phyloP scores from a whole-genome alignment of 2,888 invertebrate species.

The Galerucella nymphaeae region DNA sequence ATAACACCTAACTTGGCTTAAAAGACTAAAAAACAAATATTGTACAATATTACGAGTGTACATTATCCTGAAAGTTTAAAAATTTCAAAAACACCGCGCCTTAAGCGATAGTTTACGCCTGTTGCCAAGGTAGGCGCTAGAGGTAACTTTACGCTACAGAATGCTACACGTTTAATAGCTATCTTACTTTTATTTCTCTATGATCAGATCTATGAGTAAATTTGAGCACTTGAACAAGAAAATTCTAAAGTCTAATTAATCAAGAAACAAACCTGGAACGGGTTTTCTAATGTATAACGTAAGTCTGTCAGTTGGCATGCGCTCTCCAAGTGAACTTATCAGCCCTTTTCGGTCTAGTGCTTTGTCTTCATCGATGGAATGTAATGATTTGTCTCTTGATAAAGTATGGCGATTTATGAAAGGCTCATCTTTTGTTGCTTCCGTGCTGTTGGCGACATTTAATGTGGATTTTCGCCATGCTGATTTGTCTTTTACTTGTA shows the following conservation, averaged over 20 bases:
- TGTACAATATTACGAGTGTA: too few relatives aligned
- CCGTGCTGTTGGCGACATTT: constrained; percentile 72
- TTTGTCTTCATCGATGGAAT: constrained; percentile 68
- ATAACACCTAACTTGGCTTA: neutral
- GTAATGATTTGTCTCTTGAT: constrained; percentile 57
- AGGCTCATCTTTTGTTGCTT: constrained; percentile 74
- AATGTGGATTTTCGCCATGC: constrained; percentile 80
- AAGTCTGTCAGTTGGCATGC: constrained; percentile 67
- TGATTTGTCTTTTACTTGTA: constrained; percentile 79
- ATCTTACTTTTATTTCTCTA: too few relatives aligned
- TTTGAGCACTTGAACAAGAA: too few relatives aligned
- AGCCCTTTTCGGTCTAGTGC: constrained; percentile 67
- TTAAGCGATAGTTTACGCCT: too few relatives aligned
- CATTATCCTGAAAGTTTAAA: too few relatives aligned
- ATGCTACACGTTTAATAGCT: too few relatives aligned
- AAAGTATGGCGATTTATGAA: constrained; percentile 69
- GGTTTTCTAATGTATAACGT: constrained; percentile 72
- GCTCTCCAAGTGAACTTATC: constrained; percentile 69
- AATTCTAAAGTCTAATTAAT: neutral
- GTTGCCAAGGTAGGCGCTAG: too few relatives aligned
- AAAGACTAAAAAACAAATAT: too few relatives aligned
- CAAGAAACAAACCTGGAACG: neutral
- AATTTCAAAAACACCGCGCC: too few relatives aligned
- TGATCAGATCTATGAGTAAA: too few relatives aligned
- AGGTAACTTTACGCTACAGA: too few relatives aligned